phyloP scores from a whole-genome alignment of 2,797 vertebrate species.

The Xenops minutus region DNA sequence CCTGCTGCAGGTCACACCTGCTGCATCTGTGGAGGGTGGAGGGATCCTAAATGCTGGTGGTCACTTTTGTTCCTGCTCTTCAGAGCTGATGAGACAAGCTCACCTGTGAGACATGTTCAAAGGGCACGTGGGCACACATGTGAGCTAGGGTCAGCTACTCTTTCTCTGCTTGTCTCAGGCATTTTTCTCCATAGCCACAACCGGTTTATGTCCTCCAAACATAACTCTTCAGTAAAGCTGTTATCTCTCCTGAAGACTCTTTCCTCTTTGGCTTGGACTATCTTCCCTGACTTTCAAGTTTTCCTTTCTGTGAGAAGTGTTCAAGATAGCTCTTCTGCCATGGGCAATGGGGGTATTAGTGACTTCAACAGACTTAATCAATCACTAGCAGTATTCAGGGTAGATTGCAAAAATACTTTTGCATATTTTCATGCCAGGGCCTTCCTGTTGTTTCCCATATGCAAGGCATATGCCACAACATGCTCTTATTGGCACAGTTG shows the following conservation, averaged over 20 bases:
- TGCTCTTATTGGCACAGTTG: not conserved
- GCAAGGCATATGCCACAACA: not conserved
- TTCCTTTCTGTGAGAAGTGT: not conserved
- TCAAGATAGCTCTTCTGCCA: not conserved
- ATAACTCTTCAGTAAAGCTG: not conserved
- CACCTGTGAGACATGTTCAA: not conserved
- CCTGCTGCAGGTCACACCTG: not conserved
- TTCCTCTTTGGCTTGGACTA: not conserved
- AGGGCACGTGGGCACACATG: not conserved
- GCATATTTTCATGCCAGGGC: not conserved
- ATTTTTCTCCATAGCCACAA: not conserved
- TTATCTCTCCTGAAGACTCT: not conserved
- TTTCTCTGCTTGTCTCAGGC: not conserved
- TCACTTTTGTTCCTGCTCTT: not conserved
- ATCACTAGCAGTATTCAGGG: not conserved
- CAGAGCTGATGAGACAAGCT: not conserved
- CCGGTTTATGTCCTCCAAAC: not conserved
- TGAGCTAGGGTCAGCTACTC: not conserved
- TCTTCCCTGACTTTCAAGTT: not conserved
- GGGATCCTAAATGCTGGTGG: not conserved
- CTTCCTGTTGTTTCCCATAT: not conserved
- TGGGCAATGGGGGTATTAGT: not conserved
- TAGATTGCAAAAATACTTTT: not conserved
- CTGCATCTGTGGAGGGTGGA: rapidly evolving
- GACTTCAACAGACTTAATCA: not conserved